These are phyloP conservation scores for Rhinogobio ventralis DNA, from an alignment of 2,797 vertebrate genomes.

Conservation along the genomic window DNA sequence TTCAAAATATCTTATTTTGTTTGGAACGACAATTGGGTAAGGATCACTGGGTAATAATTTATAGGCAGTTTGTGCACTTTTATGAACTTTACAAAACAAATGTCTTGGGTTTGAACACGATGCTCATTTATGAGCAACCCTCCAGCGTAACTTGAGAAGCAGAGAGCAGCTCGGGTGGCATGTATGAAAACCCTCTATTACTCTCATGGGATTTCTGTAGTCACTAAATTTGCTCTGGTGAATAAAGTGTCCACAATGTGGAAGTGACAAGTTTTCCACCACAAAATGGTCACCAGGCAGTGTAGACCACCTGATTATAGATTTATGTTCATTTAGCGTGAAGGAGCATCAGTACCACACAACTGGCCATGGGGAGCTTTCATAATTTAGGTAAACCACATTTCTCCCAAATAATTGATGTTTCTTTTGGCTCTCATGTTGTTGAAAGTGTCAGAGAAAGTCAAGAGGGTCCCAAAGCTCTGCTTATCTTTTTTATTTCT, in stretches of 20 bases:
- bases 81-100: slow-evolving; percentile 2
- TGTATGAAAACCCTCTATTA: slow-evolving; percentile 10
- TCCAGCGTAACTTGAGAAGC: neutral
- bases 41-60: neutral
- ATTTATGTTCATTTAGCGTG: slow-evolving; percentile 40
- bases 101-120: neutral
- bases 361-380: neutral
- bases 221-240: slow-evolving; percentile 39
- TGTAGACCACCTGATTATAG: slow-evolving; percentile 25
- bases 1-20: neutral
- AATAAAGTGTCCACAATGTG: slow-evolving; percentile 41
- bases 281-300: slow-evolving; percentile 16
- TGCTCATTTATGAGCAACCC: neutral
- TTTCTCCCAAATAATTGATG: slow-evolving; percentile 5
- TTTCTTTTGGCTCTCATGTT: slow-evolving; percentile 14
- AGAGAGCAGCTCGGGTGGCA: slow-evolving; percentile 14
- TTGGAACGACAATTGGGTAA: neutral
- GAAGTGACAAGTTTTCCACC: slow-evolving; percentile 31
- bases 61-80: neutral
- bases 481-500: slow-evolving; percentile 29
- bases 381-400: neutral
- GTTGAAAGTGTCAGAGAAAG: slow-evolving; percentile 1
- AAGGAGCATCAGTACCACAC: neutral
- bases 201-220: slow-evolving; percentile 3
- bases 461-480: neutral